Evolutionary conservation across 2,113 vertebrate species (phyloP).

Genomic region (Petrocephalus microphthalmus): DNA sequence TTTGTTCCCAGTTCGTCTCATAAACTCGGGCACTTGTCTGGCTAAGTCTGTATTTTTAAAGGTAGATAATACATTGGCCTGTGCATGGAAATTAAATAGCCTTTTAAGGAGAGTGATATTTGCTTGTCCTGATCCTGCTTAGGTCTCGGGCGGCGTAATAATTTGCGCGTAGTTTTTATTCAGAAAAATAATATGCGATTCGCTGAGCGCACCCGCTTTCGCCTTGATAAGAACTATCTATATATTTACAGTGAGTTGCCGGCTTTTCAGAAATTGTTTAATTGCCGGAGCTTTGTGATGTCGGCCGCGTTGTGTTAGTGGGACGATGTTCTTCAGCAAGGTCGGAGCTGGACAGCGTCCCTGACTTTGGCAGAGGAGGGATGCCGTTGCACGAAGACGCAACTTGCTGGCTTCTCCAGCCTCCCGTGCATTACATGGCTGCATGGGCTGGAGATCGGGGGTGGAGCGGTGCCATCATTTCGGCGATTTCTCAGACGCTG

Average conservation of each 20-base stretch:
- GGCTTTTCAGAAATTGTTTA: neutral
- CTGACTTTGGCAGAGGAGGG: slow-evolving; percentile 13
- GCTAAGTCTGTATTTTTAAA: neutral
- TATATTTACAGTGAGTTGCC: neutral
- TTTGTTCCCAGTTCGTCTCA: neutral
- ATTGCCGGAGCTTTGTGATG: neutral
- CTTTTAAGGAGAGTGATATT: neutral
- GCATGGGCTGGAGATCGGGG: neutral
- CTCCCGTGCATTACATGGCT: neutral
- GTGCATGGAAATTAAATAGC: neutral
- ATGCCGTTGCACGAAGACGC: neutral
- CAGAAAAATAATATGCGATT: neutral
- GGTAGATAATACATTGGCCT: neutral
- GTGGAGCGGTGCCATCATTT: neutral
- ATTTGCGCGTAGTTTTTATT: neutral
- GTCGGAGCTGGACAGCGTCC: slow-evolving; percentile 45
- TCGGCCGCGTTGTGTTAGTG: slow-evolving; percentile 7
- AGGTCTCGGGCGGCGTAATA: neutral
- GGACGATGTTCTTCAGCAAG: slow-evolving; percentile 39
- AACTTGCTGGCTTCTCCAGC: neutral
- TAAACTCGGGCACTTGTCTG: neutral
- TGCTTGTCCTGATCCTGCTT: neutral
- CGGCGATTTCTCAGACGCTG: neutral
- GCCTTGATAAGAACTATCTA: neutral
- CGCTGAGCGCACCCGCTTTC: neutral